Percentiles rank a stretch among this genome's conserved stretches.
Conservation (phyloP, 2,888 invertebrate genomes). For the Scaptomyza parva region DNA sequence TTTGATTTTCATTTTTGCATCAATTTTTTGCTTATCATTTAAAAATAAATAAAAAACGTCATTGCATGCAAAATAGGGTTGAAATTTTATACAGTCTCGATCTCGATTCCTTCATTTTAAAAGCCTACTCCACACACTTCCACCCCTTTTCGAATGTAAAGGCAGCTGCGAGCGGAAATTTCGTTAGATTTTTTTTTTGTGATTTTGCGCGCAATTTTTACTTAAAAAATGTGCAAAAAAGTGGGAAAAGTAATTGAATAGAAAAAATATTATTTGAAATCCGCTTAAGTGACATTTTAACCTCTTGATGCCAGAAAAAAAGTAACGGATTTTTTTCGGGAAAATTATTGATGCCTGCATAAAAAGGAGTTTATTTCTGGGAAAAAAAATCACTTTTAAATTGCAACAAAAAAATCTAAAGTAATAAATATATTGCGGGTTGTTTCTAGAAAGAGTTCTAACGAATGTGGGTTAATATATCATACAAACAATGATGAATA, state of each 20-base stretch:
- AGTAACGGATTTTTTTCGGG: slow-evolving; percentile 68
- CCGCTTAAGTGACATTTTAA: slow-evolving; percentile 79
- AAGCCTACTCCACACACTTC: slow-evolving; percentile 39
- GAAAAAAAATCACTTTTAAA: slow-evolving; percentile 46
- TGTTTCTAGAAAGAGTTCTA: neutral
- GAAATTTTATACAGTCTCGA: slow-evolving; percentile 42
- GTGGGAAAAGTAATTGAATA: slow-evolving; percentile 43
- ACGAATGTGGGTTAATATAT: neutral
- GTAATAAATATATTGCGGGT: slow-evolving; percentile 53
- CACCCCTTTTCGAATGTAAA: slow-evolving; percentile 62
- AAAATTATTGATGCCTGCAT: slow-evolving; percentile 70
- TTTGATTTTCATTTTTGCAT: slow-evolving; percentile 19
- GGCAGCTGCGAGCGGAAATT: slow-evolving; percentile 64
- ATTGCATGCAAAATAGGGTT: slow-evolving; percentile 75
- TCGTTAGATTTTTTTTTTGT: slow-evolving; percentile 4
- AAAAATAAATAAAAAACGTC: slow-evolving; percentile 9
- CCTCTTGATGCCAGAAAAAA: slow-evolving; percentile 55
- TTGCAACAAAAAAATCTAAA: slow-evolving; percentile 26
- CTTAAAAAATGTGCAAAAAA: slow-evolving; percentile 49
- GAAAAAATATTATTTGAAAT: slow-evolving; percentile 45
- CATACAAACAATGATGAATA: neutral
- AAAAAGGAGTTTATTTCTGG: slow-evolving; percentile 32
- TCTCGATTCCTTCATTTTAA: too few relatives aligned
- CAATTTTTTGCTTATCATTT: slow-evolving; percentile 63
- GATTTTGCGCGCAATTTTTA: slow-evolving; percentile 66